Evolutionary conservation across 2,113 vertebrate species (phyloP), one percentile per base, ranked within the genome.

Genomic region (Prolemur simus): DNA sequence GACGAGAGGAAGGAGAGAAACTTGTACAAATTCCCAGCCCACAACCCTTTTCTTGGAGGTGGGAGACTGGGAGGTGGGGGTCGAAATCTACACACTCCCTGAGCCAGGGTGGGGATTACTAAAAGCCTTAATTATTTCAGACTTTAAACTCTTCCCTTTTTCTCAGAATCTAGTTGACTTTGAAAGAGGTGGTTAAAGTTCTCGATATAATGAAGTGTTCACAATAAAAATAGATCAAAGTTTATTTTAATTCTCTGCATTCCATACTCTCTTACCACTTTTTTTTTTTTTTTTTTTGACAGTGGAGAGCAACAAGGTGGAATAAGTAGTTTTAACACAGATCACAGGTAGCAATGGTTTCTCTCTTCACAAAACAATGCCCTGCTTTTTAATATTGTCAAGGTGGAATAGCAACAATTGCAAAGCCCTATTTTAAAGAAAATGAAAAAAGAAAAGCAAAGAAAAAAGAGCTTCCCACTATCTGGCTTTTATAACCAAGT

Each of bases 191-290:
- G 37, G 27, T 71, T 91, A 58, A 71, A 54, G 49, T 95, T 94
- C 87, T 93, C 74, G 56, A 32, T 69, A 37, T 78, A 95, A 89
- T 93, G 66, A 96, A 89, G 69, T 94, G 64, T 81, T 98, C 96
- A 87, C 60, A 68, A 37, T 81, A 42, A 60, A 27, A 60, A 27
- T 71, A 56, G 58, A 89, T 93, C 27, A 90, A 90, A 73, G 92
- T 91, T 37, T 54, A 39, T 49, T 92, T 96, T 85, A 56, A 60
- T 91, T 87, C 74, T 81, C 58, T 89, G n/a, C 34, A 5, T 76
- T 29, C 21, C 20, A 20, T 27, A 17, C 49, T 39, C 18, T 39
- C 25, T 37, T 4, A 18, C 42, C 14, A 4, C 29, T 14, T 1
- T 49, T 94, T 56, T 52, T 20, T 94, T 56, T 52, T 20, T n/a